Percentiles rank a stretch among this genome's conserved stretches.
Evolutionary conservation across 2,797 vertebrate genomes (phyloP).

Genomic region (Bovichtus diacanthus): DNA sequence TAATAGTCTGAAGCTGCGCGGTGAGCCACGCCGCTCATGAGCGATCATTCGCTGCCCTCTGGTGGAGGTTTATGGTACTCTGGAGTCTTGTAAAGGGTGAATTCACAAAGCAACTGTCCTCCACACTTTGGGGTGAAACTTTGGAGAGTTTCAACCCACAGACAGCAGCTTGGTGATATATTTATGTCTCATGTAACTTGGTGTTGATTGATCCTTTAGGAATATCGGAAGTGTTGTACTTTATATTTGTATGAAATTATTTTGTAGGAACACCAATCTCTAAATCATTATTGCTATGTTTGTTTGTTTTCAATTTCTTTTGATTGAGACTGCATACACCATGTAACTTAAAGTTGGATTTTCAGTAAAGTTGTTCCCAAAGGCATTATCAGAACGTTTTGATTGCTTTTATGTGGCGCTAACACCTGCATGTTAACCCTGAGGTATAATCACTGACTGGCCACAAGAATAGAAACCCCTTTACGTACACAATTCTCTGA

Average conservation of each 20-base stretch:
- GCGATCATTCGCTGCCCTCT: constrained; percentile 12
- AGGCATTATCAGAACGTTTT: background rate
- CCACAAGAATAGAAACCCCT: background rate
- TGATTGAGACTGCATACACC: too few relatives aligned
- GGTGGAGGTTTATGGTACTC: background rate
- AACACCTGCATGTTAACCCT: background rate
- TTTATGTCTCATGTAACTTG: background rate
- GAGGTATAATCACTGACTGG: background rate
- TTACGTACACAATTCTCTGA: background rate
- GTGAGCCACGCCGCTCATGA: too few relatives aligned
- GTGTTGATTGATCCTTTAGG: background rate
- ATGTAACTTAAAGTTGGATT: background rate
- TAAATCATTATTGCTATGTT: background rate
- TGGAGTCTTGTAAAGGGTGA: background rate
- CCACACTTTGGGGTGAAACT: background rate
- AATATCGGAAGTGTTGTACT: background rate
- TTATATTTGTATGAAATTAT: background rate
- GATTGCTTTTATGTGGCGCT: background rate
- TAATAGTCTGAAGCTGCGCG: background rate
- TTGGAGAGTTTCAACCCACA: background rate
- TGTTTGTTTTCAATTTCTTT: background rate
- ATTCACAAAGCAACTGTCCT: background rate
- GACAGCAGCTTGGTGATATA: background rate
- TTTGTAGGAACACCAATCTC: background rate
- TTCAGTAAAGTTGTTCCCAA: background rate